Percentiles rank a stretch among this genome's conserved stretches.
Conservation (phyloP, 2,888 invertebrate genomes). For the Gymnoscelis rufifasciata region DNA sequence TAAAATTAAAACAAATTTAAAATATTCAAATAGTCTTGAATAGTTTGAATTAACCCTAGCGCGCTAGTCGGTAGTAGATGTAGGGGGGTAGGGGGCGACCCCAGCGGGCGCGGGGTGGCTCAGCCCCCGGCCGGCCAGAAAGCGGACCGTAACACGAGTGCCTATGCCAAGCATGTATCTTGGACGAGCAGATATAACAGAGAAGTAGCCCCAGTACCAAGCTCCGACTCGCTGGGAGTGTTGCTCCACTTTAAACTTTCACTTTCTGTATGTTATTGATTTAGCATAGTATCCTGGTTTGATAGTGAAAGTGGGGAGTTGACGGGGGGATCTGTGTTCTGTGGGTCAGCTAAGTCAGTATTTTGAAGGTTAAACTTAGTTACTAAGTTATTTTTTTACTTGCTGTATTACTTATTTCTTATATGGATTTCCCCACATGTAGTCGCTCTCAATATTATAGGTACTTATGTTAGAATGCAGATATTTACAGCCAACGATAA, state of each 20-base stretch:
- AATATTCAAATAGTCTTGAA: conserved; percentile 69
- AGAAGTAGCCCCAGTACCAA: conserved; percentile 77
- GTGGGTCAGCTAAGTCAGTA: no score
- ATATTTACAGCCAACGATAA: no score
- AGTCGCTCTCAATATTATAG: no score
- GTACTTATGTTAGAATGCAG: no score
- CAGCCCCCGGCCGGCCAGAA: conserved; percentile 52
- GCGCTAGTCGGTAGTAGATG: conserved; percentile 71
- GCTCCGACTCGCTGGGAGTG: conserved; percentile 41
- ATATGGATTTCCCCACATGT: no score
- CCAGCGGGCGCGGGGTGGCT: conserved; percentile 33
- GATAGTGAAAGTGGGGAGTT: conserved; percentile 4
- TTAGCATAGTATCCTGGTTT: background rate
- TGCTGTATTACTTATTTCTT: no score
- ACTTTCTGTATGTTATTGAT: conserved; percentile 18
- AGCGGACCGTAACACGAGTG: conserved; percentile 78
- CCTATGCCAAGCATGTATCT: conserved; percentile 80
- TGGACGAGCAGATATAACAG: conserved; percentile 79
- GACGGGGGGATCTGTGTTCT: no score
- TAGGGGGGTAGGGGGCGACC: conserved; percentile 53
- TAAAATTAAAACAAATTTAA: conserved; percentile 48
- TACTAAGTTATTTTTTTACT: no score
- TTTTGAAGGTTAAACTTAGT: no score
- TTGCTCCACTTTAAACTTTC: conserved; percentile 52
- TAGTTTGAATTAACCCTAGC: conserved; percentile 77